Conservation (phyloP, 2,113 vertebrate species). For the Chaetorhynchus papuensis region DNA sequence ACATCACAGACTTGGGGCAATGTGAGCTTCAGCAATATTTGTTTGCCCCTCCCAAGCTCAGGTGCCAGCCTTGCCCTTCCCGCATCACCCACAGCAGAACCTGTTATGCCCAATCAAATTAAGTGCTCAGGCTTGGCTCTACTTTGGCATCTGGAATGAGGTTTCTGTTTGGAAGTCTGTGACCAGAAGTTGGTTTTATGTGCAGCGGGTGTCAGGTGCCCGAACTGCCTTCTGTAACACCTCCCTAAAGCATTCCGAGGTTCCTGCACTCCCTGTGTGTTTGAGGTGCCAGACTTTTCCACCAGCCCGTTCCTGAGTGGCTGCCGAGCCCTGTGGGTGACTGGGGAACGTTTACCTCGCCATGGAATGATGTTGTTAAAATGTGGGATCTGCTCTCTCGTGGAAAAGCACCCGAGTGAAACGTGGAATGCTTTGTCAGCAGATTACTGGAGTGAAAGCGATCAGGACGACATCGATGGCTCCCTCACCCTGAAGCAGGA, state of each 20-base stretch:
- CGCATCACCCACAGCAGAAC: not conserved
- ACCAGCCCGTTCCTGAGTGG: not conserved
- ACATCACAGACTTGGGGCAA: fast-evolving
- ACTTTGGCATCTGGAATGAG: not conserved
- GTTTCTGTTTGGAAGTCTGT: not conserved
- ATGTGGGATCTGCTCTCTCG: not conserved
- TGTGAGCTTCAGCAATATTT: not conserved
- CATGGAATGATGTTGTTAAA: not conserved
- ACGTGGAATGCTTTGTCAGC: not conserved
- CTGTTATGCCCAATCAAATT: not conserved
- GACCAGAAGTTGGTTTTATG: not conserved
- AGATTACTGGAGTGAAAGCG: conserved; percentile 96
- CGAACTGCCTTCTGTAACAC: not conserved
- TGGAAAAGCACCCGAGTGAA: not conserved
- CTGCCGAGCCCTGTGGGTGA: not conserved
- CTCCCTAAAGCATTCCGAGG: not conserved
- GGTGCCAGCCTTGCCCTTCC: not conserved
- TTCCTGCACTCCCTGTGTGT: not conserved
- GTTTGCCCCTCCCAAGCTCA: not conserved
- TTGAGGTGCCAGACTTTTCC: not conserved
- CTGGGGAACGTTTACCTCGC: not conserved
- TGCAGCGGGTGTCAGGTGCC: not conserved
- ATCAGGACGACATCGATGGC: conserved; percentile 87
- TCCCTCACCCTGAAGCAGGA: conserved; percentile 90
- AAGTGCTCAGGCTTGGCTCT: not conserved